These are phyloP conservation scores for Gonatopus flavifemur DNA, from an alignment of 1,140 invertebrate genomes.

Conservation along the genomic window DNA sequence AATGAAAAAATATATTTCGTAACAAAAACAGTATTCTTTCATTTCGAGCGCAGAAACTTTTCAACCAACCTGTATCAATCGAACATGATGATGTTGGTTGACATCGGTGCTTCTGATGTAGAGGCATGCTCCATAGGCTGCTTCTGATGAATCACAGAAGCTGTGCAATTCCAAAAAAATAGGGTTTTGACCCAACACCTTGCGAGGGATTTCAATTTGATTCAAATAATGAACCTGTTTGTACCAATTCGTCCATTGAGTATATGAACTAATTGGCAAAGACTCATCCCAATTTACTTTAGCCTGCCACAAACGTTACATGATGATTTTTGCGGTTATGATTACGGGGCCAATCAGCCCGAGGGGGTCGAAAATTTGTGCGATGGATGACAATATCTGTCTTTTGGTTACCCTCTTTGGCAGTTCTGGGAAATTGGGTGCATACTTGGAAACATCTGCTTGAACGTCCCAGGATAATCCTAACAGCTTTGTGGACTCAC, in stretches of 20 bases:
- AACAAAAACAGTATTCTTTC: no score
- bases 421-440: neutral
- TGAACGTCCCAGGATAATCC: neutral
- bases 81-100: neutral
- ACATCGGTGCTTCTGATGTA: neutral
- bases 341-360: neutral
- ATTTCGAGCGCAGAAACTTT: no score
- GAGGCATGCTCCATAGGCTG: neutral
- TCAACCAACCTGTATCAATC: no score
- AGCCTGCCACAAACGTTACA: neutral
- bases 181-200: no score
- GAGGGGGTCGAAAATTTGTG: neutral
- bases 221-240: no score
- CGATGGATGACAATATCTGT: neutral
- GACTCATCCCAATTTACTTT: neutral
- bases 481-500: neutral
- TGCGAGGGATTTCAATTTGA: no score
- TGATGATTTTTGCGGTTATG: neutral
- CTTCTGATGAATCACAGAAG: neutral
- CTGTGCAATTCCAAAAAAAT: neutral
- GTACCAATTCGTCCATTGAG: no score
- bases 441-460: neutral
- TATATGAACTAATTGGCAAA: neutral
- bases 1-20: no score
- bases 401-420: neutral